phyloP scores from a whole-genome alignment of 1,140 invertebrate species.

The Eupristina koningsbergeri region DNA sequence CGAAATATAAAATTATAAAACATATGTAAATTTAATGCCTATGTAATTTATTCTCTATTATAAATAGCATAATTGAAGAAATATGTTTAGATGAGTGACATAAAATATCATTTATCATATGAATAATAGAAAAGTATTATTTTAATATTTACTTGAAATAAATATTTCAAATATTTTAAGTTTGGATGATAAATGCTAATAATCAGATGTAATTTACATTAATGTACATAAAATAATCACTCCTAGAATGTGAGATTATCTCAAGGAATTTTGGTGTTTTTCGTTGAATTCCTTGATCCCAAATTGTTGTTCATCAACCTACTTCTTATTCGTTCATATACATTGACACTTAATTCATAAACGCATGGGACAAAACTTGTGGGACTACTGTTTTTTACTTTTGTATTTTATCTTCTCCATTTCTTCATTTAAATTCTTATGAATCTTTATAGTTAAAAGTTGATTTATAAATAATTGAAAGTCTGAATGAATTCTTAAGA shows the following conservation, averaged over 20 bases:
- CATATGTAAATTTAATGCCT: background rate
- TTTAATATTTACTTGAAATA: too few relatives aligned
- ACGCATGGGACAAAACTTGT: too few relatives aligned
- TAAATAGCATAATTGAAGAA: background rate
- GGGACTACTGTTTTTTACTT: background rate
- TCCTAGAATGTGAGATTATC: constrained; percentile 5
- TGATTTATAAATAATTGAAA: background rate
- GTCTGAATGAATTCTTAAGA: background rate
- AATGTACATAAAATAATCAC: background rate
- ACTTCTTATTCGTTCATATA: background rate
- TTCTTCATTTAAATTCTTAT: background rate
- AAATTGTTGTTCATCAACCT: background rate
- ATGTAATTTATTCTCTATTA: background rate
- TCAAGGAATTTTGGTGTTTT: constrained; percentile 29
- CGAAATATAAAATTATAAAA: background rate
- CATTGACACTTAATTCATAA: too few relatives aligned
- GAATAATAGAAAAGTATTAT: too few relatives aligned
- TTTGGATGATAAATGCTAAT: too few relatives aligned
- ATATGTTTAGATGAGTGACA: too few relatives aligned
- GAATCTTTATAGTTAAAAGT: background rate
- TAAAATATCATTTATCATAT: too few relatives aligned
- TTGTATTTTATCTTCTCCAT: background rate
- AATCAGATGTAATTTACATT: too few relatives aligned
- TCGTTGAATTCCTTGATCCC: background rate
- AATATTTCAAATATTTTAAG: too few relatives aligned